phyloP scores from a whole-genome alignment of 1,140 invertebrate genomes.

The Drosophila lacertosa region DNA sequence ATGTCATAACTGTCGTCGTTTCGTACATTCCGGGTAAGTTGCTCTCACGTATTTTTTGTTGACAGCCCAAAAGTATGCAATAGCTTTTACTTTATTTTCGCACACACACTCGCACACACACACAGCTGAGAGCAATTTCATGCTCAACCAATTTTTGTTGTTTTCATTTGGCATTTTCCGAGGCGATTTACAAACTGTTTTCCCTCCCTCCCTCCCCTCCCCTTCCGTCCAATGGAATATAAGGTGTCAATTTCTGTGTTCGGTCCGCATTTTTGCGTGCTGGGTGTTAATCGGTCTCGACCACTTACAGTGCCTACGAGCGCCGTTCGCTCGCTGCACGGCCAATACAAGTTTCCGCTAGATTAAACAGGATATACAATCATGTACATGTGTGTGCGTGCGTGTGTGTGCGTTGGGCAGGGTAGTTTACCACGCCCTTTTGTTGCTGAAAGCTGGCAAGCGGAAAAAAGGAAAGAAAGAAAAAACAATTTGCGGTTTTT shows the following conservation, averaged over 20 bases:
- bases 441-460: slow-evolving; percentile 30
- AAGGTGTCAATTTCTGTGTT: slow-evolving; percentile 70
- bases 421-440: slow-evolving; percentile 48
- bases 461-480: slow-evolving; percentile 1
- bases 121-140: slow-evolving; percentile 61
- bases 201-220: slow-evolving; percentile 12
- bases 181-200: slow-evolving; percentile 45
- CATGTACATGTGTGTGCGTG: not conserved
- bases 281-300: slow-evolving; percentile 70
- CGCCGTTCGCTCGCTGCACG: slow-evolving; percentile 50
- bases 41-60: slow-evolving; percentile 53
- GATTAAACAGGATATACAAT: slow-evolving; percentile 66
- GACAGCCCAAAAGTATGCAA: slow-evolving; percentile 61
- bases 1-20: slow-evolving; percentile 65
- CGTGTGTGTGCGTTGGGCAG: not conserved
- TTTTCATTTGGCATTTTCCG: slow-evolving; percentile 68
- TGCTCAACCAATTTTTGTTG: slow-evolving; percentile 79
- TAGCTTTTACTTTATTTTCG: slow-evolving; percentile 36
- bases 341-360: slow-evolving; percentile 74
- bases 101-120: not conserved
- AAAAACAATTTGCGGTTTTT: slow-evolving; percentile 70
- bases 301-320: slow-evolving; percentile 41
- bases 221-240: slow-evolving; percentile 21
- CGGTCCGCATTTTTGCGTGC: slow-evolving; percentile 50
- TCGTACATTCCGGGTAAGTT: slow-evolving; percentile 52